Base-by-base conservation (phyloP, 2,888 invertebrate species). In the Chrysolina haemoptera region DNA sequence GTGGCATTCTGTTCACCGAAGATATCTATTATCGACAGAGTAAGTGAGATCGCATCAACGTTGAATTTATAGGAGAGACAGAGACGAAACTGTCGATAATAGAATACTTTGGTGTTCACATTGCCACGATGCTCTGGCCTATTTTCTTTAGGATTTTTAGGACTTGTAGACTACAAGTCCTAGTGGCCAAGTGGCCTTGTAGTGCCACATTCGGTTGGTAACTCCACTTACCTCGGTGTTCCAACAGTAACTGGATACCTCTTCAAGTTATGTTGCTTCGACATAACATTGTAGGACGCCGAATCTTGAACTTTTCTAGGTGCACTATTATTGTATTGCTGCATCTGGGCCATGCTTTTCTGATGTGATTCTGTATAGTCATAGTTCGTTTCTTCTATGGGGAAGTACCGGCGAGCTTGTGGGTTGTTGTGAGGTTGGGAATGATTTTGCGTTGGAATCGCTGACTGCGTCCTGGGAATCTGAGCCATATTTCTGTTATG, bases 191-290 rank as follows among this genome's bases (percentile, higher is more conserved):
- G n/a, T n/a, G n/a, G n/a, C n/a, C n/a, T n/a, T n/a, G n/a, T n/a
- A n/a, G n/a, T n/a, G n/a, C n/a, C n/a, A n/a, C n/a, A n/a, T 35
- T 6, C 3, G 9, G 40, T 63, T 64, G 0, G 12, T 48, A 10
- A 16, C n/a, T 14, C 20, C 18, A 76, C 75, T 77, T 62, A 78
- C 78, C 72, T 78, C 55, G 78, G 76, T 11, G 77, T 78, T 20
- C 74, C 70, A n/a, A 78, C 74, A 2, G 73, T 77, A 9, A 78
- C 53, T 4, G 78, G 78, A 66, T 75, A 73, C 48, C 71, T 75
- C 66, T 75, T 78, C 12, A 62, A 41, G n/a, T 14, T 43, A 18
- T 16, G 48, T 18, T 62, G 71, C 35, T 71, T 62, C 62, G 46
- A 62, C 41, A 67, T 46, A 11, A 46, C 18, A 35, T 66, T 62